These are phyloP conservation scores for Aldabrachelys gigantea DNA, from an alignment of 2,113 vertebrate genomes.

Conservation along the genomic window DNA sequence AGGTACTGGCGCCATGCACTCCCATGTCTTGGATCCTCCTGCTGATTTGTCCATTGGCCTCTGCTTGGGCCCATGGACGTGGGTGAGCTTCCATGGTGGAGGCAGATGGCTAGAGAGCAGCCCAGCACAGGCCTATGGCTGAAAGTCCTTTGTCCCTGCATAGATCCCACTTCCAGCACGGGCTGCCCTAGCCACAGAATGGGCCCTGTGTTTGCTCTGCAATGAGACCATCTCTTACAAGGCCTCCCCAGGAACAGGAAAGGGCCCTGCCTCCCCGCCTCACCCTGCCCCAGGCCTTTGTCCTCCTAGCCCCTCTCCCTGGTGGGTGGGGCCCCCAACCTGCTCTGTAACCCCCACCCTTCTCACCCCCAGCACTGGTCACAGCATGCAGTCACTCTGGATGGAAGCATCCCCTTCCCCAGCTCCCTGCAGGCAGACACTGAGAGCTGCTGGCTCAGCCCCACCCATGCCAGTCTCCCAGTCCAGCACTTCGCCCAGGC, in stretches of 20 bases:
- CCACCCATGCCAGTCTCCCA: rapidly evolving
- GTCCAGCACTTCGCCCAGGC: rapidly evolving
- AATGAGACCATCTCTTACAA: neutral
- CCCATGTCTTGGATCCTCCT: neutral
- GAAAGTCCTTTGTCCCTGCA: neutral
- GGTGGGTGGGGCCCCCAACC: neutral
- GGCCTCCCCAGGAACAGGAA: neutral
- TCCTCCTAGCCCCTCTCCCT: neutral
- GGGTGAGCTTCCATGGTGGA: neutral
- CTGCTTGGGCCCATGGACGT: rapidly evolving
- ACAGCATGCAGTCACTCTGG: neutral
- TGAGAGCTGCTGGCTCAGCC: neutral
- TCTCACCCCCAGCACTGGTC: neutral
- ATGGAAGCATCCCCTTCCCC: neutral
- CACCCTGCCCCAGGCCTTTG: neutral
- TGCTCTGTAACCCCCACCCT: neutral
- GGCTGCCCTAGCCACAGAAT: neutral
- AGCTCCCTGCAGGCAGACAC: neutral
- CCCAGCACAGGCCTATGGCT: neutral
- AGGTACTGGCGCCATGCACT: constrained; percentile 78
- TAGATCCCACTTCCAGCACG: neutral
- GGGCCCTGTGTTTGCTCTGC: neutral
- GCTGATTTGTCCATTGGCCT: rapidly evolving
- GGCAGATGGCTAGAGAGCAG: neutral
- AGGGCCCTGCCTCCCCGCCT: neutral